phyloP scores from a whole-genome alignment of 2,797 vertebrate genomes.

The Eulemur mongoz region DNA sequence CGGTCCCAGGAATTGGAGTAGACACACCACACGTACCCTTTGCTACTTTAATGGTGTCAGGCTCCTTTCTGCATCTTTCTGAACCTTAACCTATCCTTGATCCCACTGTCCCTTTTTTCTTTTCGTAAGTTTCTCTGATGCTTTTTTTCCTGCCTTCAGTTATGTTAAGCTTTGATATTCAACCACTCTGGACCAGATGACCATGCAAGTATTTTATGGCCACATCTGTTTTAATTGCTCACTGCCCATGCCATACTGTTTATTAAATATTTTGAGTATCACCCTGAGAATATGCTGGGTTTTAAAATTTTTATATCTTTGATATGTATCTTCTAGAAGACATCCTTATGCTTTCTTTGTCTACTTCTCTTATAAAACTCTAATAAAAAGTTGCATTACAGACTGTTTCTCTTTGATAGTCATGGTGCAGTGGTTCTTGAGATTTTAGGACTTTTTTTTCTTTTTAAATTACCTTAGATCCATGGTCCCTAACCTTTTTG shows the following conservation, averaged over 20 bases:
- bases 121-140: neutral
- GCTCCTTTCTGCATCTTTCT: neutral
- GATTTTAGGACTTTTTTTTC: constrained; percentile 18
- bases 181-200: neutral
- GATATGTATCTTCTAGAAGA: neutral
- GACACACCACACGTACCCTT: neutral
- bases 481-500: too few relatives aligned
- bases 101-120: neutral
- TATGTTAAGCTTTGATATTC: neutral
- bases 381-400: neutral
- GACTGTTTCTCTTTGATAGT: constrained; percentile 8
- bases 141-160: neutral
- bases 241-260: neutral
- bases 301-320: neutral
- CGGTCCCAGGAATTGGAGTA: neutral
- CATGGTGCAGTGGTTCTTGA: constrained; percentile 15
- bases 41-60: neutral
- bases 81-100: neutral
- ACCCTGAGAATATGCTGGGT: neutral
- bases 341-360: neutral
- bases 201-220: neutral
- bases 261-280: constrained; percentile 30
- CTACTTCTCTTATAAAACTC: neutral
- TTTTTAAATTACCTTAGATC: constrained; percentile 19
- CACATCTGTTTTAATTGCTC: neutral